These are phyloP conservation scores for Slavum lentiscoides DNA, from an alignment of 2,888 invertebrate genomes.

Conservation along the genomic window DNA sequence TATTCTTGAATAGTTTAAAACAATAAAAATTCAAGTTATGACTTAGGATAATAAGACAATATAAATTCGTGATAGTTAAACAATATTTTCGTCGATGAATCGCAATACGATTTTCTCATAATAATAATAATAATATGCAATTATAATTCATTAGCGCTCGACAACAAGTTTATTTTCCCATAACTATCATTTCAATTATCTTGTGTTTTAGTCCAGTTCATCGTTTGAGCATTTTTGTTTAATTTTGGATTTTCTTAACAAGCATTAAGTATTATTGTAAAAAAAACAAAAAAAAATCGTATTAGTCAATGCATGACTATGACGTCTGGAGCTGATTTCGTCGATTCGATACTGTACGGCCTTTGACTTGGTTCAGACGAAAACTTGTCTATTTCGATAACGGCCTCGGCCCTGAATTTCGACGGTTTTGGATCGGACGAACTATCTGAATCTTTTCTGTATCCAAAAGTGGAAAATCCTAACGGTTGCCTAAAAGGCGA, in stretches of 20 bases:
- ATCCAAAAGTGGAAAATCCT: conserved; percentile 66
- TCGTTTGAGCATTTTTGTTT: conserved; percentile 44
- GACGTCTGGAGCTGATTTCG: conserved; percentile 87
- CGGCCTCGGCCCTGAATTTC: conserved; percentile 66
- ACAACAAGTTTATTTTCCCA: not conserved
- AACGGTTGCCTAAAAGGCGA: conserved; percentile 52
- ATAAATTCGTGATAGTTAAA: conserved; percentile 29
- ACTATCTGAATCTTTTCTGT: conserved; percentile 57
- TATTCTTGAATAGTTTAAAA: conserved; percentile 23
- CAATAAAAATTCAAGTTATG: conserved; percentile 4
- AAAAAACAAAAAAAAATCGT: conserved; percentile 55
- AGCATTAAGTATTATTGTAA: conserved; percentile 22
- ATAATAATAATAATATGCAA: not conserved
- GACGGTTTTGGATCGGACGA: conserved; percentile 49
- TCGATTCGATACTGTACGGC: conserved; percentile 80
- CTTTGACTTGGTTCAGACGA: conserved; percentile 57
- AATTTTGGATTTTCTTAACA: conserved; percentile 29
- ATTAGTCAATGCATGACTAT: conserved; percentile 80
- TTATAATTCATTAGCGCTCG: not conserved
- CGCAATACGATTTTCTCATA: not conserved
- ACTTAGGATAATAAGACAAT: conserved; percentile 8
- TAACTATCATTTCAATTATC: conserved; percentile 11
- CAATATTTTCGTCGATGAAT: conserved; percentile 37
- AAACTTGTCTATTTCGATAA: conserved; percentile 65
- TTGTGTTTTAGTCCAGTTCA: conserved; percentile 33